phyloP scores from a whole-genome alignment of 2,797 vertebrate genomes.

The Catharus ustulatus region DNA sequence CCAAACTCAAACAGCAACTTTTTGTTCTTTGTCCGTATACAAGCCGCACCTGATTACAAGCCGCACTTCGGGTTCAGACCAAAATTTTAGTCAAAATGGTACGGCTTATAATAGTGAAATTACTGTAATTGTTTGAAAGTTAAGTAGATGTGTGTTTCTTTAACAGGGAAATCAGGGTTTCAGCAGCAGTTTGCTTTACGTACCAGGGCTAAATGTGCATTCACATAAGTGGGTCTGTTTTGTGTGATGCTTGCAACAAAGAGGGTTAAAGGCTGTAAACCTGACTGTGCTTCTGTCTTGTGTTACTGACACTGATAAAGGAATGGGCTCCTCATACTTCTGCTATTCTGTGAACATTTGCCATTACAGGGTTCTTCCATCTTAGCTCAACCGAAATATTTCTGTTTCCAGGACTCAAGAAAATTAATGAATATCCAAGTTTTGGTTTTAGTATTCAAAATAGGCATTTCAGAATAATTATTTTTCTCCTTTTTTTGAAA shows the following conservation, averaged over 20 bases:
- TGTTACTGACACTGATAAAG: not conserved
- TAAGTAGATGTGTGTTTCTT: not conserved
- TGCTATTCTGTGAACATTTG: not conserved
- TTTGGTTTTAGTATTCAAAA: not conserved
- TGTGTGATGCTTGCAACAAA: not conserved
- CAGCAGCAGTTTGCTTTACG: not conserved
- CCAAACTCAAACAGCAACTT: too few species aligned
- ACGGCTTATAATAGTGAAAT: too few species aligned
- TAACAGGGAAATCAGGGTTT: not conserved
- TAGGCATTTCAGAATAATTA: not conserved
- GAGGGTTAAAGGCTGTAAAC: not conserved
- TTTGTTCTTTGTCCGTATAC: too few species aligned
- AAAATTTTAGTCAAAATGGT: too few species aligned
- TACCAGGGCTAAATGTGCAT: not conserved
- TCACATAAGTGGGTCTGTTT: not conserved
- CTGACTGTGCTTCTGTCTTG: accelerated
- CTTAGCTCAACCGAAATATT: not conserved
- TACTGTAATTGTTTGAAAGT: not conserved
- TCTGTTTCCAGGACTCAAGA: not conserved
- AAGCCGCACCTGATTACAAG: too few species aligned
- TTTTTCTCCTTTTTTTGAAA: not conserved
- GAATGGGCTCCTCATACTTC: not conserved
- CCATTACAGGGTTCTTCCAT: not conserved
- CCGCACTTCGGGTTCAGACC: too few species aligned
- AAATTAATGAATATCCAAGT: too few species aligned